phyloP scores from a whole-genome alignment of 2,888 invertebrate species.

The Orthosia incerta region DNA sequence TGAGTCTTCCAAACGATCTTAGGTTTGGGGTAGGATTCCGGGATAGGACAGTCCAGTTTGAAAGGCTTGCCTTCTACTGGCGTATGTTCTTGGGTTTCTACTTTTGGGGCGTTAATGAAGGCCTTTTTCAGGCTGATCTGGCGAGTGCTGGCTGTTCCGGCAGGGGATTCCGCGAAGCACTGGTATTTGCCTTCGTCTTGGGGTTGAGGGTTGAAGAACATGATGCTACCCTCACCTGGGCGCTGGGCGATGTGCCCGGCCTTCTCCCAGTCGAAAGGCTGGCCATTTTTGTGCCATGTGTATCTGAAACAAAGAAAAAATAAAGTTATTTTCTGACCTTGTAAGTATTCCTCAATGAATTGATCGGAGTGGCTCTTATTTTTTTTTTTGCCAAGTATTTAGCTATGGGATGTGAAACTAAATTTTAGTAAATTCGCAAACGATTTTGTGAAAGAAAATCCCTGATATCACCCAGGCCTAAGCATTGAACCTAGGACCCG shows the following conservation, averaged over 20 bases:
- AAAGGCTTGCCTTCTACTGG: slow-evolving; percentile 80
- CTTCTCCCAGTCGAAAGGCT: slow-evolving; percentile 68
- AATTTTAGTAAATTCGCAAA: too few species aligned
- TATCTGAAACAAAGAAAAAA: slow-evolving; percentile 69
- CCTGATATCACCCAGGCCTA: too few species aligned
- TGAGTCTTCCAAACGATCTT: slow-evolving; percentile 80
- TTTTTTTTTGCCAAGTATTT: too few species aligned
- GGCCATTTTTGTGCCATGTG: slow-evolving; percentile 80
- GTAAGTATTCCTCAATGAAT: too few species aligned
- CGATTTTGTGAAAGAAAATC: too few species aligned
- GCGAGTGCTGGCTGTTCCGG: slow-evolving; percentile 78
- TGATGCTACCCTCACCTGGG: slow-evolving; percentile 75
- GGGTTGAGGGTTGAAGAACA: slow-evolving; percentile 76
- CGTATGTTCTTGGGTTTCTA: slow-evolving; percentile 70
- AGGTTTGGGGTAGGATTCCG: slow-evolving; percentile 80
- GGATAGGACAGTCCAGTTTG: slow-evolving; percentile 78
- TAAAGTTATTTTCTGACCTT: too few species aligned
- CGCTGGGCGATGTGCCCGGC: slow-evolving; percentile 68
- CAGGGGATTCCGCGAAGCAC: slow-evolving; percentile 76
- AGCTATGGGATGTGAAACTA: too few species aligned
- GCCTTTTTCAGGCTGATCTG: slow-evolving; percentile 72
- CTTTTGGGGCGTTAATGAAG: slow-evolving; percentile 72
- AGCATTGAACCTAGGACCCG: too few species aligned
- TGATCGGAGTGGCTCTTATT: too few species aligned
- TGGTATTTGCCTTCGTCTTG: slow-evolving; percentile 80